phyloP scores from a whole-genome alignment of 2,113 vertebrate genomes.

The Setophaga kirtlandii region DNA sequence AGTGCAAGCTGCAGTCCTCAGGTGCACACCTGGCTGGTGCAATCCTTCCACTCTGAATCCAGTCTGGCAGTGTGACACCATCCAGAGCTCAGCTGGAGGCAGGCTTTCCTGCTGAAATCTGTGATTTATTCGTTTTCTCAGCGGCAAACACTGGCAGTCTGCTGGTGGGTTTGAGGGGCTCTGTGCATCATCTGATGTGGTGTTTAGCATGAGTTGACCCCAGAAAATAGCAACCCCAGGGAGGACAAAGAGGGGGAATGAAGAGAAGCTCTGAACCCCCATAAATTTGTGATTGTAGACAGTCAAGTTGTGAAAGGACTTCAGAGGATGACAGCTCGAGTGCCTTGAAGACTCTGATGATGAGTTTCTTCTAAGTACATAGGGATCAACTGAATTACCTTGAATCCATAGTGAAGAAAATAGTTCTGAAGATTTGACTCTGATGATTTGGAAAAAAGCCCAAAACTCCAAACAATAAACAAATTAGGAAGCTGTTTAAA shows the following conservation, averaged over 20 bases:
- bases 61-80: background rate
- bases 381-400: background rate
- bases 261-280: background rate
- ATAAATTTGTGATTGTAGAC: background rate
- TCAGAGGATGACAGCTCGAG: background rate
- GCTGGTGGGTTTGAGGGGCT: background rate
- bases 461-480: background rate
- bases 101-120: background rate
- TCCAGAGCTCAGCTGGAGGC: background rate
- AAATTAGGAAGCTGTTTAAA: background rate
- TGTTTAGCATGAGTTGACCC: background rate
- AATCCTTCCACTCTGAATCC: background rate
- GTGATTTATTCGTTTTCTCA: background rate
- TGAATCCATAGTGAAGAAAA: background rate
- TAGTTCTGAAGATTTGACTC: background rate
- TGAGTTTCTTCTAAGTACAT: background rate
- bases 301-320: background rate
- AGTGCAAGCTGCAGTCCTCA: background rate
- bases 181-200: fast-evolving
- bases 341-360: background rate
- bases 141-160: background rate
- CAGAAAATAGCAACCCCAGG: background rate
- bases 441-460: background rate
- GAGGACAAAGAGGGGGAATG: background rate
- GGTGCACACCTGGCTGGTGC: background rate